Percentiles rank a stretch among this genome's conserved stretches.
These are phyloP conservation scores for Sphaeramia orbicularis DNA, from an alignment of 2,797 vertebrate species.

Conservation along the genomic window DNA sequence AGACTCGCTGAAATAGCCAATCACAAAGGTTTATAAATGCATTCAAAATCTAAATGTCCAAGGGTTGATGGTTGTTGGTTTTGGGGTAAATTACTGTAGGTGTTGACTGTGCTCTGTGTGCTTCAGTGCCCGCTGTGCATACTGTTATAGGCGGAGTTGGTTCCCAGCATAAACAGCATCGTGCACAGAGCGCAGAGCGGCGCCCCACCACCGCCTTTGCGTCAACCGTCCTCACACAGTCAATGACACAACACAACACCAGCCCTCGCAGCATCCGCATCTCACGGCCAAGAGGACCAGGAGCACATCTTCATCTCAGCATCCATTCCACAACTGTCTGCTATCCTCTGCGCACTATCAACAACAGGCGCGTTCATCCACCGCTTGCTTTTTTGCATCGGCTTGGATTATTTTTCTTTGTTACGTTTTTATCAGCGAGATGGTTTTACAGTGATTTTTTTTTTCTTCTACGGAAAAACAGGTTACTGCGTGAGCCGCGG, in stretches of 20 bases:
- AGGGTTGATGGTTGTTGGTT: background rate
- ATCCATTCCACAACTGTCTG: conserved; percentile 78
- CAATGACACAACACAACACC: conserved; percentile 69
- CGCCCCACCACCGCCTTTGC: conserved; percentile 80
- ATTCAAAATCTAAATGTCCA: too few relatives aligned
- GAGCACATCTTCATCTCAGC: conserved; percentile 81
- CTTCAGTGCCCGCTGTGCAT: conserved; percentile 8
- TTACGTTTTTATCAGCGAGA: conserved; percentile 49
- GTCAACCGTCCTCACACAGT: conserved; percentile 61
- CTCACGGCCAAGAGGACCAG: conserved; percentile 78
- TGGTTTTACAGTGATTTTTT: conserved; percentile 49
- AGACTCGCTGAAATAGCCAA: too few relatives aligned
- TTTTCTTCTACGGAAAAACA: conserved; percentile 52
- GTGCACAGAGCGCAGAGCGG: conserved; percentile 77
- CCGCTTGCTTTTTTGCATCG: conserved; percentile 15
- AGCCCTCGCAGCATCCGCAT: conserved; percentile 79
- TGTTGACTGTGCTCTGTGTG: conserved; percentile 53
- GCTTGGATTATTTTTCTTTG: conserved; percentile 56
- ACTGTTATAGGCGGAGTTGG: conserved; percentile 58
- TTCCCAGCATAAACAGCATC: conserved; percentile 58
- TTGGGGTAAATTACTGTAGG: background rate
- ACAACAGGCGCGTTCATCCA: conserved; percentile 61
- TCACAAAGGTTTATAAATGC: too few relatives aligned
- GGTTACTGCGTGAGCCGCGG: conserved; percentile 33
- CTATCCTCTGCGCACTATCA: conserved; percentile 68